Evolutionary conservation across 2,888 invertebrate genomes (phyloP), one percentile per base, ranked within the genome.

Genomic region (Campoletis raptor): DNA sequence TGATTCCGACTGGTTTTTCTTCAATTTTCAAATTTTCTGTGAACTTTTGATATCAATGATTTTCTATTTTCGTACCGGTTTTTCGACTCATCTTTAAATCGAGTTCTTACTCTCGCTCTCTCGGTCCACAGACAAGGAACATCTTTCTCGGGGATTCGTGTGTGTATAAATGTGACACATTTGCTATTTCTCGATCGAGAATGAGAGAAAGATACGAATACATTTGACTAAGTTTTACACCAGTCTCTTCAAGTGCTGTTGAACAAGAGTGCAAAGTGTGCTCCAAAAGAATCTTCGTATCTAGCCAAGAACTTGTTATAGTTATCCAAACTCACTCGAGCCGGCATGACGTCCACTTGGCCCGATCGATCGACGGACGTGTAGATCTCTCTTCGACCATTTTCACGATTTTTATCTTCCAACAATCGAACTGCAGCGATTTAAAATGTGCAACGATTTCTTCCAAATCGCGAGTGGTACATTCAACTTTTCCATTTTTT

Each of bases 141-240:
- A 57, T 76, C 61, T n/a, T 61, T 77, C 74, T 73, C 78, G 81
- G 81, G 78, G 57, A 66, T 74, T 69, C 64, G 40, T n/a, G 70
- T 66, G 79, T 57, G n/a, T 69, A 66, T 40, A 57, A 77, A 48
- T 77, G 77, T 74, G 84, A 86, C 86, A 81, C 83, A 83, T 83
- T 86, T 81, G 86, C 83, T 85, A 82, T 85, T 86, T 83, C 86
- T 83, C 83, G 86, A 83, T 86, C 86, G 77, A 73, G 83, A 36
- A 30, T 61, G 42, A n/a, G 42, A 54, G 48, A 48, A 52, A 37
- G n/a, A 54, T 5, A 48, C 61, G 21, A 40, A 80, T 69, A 57
- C 48, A 54, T n/a, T 8, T 0, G 18, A 52, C 45, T 9, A 57
- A 67, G 78, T 21, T 18, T 40, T 37, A 40, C 66, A 40, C 52